Evolutionary conservation across 2,113 vertebrate genomes (phyloP).

Genomic region (Jacana jacana): DNA sequence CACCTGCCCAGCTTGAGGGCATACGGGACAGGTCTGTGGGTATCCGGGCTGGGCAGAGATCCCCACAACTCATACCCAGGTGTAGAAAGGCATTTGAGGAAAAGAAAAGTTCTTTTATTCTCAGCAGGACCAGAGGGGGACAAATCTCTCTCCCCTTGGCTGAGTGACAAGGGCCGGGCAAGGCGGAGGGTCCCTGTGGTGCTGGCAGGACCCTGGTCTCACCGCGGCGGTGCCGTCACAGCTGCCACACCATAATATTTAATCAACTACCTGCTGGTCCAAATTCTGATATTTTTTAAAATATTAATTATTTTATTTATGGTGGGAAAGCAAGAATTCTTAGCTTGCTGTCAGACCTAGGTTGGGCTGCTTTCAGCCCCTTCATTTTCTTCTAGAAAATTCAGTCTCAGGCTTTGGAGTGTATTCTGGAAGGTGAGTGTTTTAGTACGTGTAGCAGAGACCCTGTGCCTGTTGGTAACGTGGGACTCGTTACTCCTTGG

Average conservation of each 20-base stretch:
- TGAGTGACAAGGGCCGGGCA: neutral
- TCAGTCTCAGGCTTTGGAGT: rapidly evolving
- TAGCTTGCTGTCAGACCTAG: neutral
- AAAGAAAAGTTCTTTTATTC: neutral
- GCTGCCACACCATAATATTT: neutral
- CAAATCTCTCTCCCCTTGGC: neutral
- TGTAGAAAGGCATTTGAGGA: neutral
- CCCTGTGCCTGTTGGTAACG: neutral
- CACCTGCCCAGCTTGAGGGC: neutral
- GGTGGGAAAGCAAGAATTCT: neutral
- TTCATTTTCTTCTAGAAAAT: neutral
- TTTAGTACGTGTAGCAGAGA: neutral
- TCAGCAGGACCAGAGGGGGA: neutral
- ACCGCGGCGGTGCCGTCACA: neutral
- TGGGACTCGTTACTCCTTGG: neutral
- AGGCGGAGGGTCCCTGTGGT: neutral
- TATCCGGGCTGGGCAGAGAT: neutral
- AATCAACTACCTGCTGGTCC: neutral
- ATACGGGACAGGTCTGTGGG: neutral
- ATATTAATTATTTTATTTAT: neutral
- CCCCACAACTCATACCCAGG: rapidly evolving
- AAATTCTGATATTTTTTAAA: neutral
- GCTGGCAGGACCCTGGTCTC: neutral
- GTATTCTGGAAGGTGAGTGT: neutral
- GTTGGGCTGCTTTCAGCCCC: neutral